Conservation (phyloP, 2,113 vertebrate species). For the Marmota flaviventris region DNA sequence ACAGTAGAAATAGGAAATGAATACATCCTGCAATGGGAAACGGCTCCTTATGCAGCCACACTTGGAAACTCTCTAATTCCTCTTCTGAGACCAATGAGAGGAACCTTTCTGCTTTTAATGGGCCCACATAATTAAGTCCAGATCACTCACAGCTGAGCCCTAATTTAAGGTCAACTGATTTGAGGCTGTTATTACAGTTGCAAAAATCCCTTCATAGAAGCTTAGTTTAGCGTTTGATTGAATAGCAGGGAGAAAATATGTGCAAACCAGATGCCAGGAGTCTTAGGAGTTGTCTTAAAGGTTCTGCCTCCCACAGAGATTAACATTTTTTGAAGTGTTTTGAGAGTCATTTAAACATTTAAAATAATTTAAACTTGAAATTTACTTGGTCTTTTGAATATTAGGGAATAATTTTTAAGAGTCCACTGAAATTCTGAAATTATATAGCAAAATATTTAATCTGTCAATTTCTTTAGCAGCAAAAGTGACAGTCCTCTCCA, state of each 20-base stretch:
- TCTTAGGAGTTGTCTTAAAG: background rate
- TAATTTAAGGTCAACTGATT: background rate
- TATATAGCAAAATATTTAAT: background rate
- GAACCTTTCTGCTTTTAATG: background rate
- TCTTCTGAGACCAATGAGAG: background rate
- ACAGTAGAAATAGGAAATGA: background rate
- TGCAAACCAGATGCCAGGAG: background rate
- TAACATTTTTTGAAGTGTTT: background rate
- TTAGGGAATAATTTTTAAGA: background rate
- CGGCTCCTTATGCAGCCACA: background rate
- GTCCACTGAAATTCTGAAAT: conserved; percentile 29
- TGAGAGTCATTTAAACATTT: conserved; percentile 2
- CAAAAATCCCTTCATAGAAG: background rate
- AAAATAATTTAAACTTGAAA: background rate
- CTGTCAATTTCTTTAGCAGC: background rate
- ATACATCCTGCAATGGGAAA: background rate
- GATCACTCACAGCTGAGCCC: background rate
- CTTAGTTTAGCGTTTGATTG: background rate
- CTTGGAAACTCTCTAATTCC: background rate
- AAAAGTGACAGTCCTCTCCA: background rate
- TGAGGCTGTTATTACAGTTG: background rate
- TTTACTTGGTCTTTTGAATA: conserved; percentile 15
- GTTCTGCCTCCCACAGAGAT: background rate
- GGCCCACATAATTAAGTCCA: background rate
- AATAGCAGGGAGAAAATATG: background rate